A percentile compares a stretch with the other conserved stretches of the same genome.
Evolutionary conservation across 1,140 invertebrate species (phyloP).

Genomic region (Lysiphlebus fabarum): DNA sequence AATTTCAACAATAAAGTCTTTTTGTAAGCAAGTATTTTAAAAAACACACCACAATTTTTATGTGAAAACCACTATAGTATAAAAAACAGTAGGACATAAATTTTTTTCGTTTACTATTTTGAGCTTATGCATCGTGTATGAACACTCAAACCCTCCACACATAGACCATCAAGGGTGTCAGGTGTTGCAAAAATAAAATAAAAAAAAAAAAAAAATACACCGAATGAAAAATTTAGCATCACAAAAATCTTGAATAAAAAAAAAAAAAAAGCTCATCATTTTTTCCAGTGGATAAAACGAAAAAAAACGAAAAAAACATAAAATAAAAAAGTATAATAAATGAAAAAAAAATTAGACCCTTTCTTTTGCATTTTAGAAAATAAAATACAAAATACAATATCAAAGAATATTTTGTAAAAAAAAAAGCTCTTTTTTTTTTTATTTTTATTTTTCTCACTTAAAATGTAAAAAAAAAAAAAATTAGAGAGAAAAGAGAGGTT

Average conservation of each 20-base stretch:
- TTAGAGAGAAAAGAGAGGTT: too few species aligned
- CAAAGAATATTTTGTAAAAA: constrained; percentile 36
- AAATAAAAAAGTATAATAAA: constrained; percentile 8
- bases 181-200: not conserved
- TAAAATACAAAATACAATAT: constrained; percentile 25
- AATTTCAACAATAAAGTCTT: not conserved
- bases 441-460: too few species aligned
- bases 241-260: constrained; percentile 11
- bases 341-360: too few species aligned
- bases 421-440: not conserved
- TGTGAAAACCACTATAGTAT: not conserved
- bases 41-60: not conserved
- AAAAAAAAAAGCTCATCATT: not conserved
- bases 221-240: not conserved
- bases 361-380: not conserved
- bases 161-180: not conserved
- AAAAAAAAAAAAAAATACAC: not conserved
- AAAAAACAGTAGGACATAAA: constrained; percentile 1
- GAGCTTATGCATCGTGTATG: constrained; percentile 11
- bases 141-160: constrained; percentile 8
- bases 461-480: too few species aligned
- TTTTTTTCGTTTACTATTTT: constrained; percentile 3
- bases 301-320: constrained; percentile 10
- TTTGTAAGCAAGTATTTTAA: too few species aligned
- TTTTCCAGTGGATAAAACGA: not conserved